Conservation (phyloP, 2,113 vertebrate species). For the Microtus pennsylvanicus region DNA sequence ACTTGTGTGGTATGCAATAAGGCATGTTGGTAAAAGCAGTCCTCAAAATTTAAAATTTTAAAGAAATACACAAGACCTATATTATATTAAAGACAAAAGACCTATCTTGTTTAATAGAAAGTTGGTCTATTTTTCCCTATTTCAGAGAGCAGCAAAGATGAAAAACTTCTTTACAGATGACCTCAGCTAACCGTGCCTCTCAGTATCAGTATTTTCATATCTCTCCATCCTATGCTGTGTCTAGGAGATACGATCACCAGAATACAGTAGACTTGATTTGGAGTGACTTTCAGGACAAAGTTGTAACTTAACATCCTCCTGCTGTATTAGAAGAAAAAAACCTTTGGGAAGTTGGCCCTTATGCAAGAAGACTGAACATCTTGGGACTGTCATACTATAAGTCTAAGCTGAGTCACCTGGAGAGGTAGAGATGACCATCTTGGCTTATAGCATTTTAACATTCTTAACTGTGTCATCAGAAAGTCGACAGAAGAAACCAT, state of each 20-base stretch:
- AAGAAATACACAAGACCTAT: background rate
- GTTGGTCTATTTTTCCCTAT: background rate
- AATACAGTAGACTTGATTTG: background rate
- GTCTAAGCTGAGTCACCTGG: background rate
- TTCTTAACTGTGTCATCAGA: background rate
- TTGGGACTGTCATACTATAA: background rate
- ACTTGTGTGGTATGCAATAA: background rate
- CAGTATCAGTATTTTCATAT: background rate
- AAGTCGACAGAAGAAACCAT: background rate
- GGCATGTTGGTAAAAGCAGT: background rate
- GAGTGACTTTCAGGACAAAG: background rate
- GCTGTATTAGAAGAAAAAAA: background rate
- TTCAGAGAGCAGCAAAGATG: background rate
- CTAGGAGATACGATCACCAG: background rate
- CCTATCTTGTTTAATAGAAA: background rate
- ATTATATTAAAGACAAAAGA: background rate
- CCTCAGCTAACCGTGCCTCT: background rate
- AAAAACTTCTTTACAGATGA: background rate
- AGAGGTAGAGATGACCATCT: background rate
- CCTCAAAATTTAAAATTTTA: background rate
- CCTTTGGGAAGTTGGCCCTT: background rate
- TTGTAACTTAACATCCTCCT: background rate
- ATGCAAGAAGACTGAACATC: background rate
- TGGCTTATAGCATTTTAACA: background rate
- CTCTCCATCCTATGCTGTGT: background rate